Evolutionary conservation across 1,140 invertebrate species (phyloP).

Genomic region (Lycorma delicatula): DNA sequence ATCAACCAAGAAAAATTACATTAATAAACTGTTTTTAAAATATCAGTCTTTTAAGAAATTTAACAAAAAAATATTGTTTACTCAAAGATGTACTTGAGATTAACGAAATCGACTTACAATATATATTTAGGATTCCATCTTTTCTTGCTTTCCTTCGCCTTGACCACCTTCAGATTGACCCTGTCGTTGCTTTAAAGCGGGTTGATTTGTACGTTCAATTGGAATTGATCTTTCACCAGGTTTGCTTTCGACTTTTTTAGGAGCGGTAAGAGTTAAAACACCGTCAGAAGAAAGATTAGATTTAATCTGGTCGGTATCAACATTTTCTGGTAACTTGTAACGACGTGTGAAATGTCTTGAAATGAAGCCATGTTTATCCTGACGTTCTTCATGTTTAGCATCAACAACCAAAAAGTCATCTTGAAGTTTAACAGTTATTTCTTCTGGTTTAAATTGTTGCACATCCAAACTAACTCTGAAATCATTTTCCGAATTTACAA

Average conservation of each 20-base stretch:
- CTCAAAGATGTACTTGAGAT: too few relatives aligned
- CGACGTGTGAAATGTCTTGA: constrained; percentile 53
- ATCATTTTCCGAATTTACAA: too few relatives aligned
- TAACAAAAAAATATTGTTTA: too few relatives aligned
- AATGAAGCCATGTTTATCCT: constrained; percentile 53
- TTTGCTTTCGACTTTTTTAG: constrained; percentile 35
- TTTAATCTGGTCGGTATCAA: constrained; percentile 47
- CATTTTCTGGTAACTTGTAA: constrained; percentile 52
- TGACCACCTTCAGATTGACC: too few relatives aligned
- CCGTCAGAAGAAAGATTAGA: constrained; percentile 55
- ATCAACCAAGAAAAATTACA: too few relatives aligned
- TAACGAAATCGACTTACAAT: too few relatives aligned
- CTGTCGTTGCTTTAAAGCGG: constrained; percentile 17
- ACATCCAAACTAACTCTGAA: constrained; percentile 56
- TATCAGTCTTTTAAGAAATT: too few relatives aligned
- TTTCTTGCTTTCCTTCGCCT: too few relatives aligned
- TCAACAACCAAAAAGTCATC: constrained; percentile 53
- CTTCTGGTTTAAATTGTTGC: constrained; percentile 69
- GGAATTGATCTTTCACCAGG: constrained; percentile 10
- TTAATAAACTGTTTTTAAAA: too few relatives aligned
- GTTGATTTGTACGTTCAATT: constrained; percentile 18
- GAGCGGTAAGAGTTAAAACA: constrained; percentile 50
- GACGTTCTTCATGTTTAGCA: constrained; percentile 58
- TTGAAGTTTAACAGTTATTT: constrained; percentile 65
- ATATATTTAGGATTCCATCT: too few relatives aligned